A percentile compares a stretch with the other conserved stretches of the same genome.
phyloP scores from a whole-genome alignment of 1,140 invertebrate species.

The Leucophenga varia region DNA sequence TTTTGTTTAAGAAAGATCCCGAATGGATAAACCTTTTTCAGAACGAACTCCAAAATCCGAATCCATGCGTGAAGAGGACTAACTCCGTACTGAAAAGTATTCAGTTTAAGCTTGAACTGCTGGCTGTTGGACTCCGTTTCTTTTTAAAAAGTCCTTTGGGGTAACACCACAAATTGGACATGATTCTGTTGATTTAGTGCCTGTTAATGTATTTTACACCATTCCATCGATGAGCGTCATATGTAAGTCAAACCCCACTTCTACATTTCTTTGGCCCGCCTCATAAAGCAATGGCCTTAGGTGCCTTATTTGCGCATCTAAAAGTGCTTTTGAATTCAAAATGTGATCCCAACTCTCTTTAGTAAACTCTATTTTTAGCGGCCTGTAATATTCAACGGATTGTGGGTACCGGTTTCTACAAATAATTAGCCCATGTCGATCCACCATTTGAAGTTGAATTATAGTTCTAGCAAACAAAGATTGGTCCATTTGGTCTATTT shows the following conservation, averaged over 20 bases:
- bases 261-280: constrained; percentile 2
- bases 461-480: neutral
- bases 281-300: constrained; percentile 1
- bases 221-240: constrained; percentile 8
- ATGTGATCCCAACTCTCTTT: constrained; percentile 9
- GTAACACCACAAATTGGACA: constrained; percentile 6
- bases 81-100: constrained; percentile 8
- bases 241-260: constrained; percentile 2
- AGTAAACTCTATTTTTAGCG: constrained; percentile 10
- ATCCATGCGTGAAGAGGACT: constrained; percentile 22
- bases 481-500: constrained; percentile 3
- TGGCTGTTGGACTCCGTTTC: neutral
- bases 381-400: neutral
- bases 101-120: constrained; percentile 6
- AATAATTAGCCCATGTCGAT: no score
- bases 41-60: constrained; percentile 16
- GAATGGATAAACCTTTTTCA: no score
- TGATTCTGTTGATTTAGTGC: constrained; percentile 2
- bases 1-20: no score
- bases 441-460: neutral
- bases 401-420: neutral
- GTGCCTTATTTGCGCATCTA: constrained; percentile 7
- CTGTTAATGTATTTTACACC: constrained; percentile 8
- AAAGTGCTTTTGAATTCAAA: constrained; percentile 6
- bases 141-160: constrained; percentile 7